Conservation (phyloP, 1,140 invertebrate genomes). For the Drosophila ogumai region DNA sequence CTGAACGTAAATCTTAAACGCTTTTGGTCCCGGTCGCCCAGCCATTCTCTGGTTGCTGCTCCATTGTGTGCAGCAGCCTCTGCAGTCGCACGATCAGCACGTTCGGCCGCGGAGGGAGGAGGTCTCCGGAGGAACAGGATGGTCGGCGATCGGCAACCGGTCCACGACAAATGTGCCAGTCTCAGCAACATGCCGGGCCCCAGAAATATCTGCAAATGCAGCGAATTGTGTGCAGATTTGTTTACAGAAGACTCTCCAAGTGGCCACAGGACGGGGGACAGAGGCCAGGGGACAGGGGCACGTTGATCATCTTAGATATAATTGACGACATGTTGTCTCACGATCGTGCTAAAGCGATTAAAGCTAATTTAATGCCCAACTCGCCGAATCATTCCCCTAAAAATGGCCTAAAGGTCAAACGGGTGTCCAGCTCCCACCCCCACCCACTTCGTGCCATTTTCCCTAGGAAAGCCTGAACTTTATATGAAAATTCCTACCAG, state of each 20-base stretch:
- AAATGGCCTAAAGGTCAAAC: constrained; percentile 17
- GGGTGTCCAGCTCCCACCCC: constrained; percentile 1
- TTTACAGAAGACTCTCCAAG: constrained; percentile 69
- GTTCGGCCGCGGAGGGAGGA: constrained; percentile 51
- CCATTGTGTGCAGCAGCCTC: constrained; percentile 39
- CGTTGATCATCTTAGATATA: constrained; percentile 81
- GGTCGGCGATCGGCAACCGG: constrained; percentile 48
- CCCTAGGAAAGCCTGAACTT: not conserved
- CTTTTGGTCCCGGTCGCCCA: constrained; percentile 31
- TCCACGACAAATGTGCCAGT: constrained; percentile 72
- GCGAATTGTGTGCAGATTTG: constrained; percentile 81
- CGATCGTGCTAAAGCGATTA: constrained; percentile 84
- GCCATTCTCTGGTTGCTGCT: constrained; percentile 16
- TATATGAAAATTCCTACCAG: constrained; percentile 8
- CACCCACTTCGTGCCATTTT: not conserved
- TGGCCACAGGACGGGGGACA: not conserved
- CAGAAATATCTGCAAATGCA: constrained; percentile 66
- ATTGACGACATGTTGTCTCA: constrained; percentile 84
- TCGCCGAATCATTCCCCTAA: constrained; percentile 7
- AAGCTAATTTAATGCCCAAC: constrained; percentile 74
- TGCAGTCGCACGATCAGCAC: constrained; percentile 81
- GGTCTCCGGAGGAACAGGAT: constrained; percentile 23
- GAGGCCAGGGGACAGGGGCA: not conserved
- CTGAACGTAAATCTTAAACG: constrained; percentile 82
- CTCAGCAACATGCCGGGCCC: constrained; percentile 71